Evolutionary conservation across 2,113 vertebrate genomes (phyloP).

Genomic region (Mirza zaza): DNA sequence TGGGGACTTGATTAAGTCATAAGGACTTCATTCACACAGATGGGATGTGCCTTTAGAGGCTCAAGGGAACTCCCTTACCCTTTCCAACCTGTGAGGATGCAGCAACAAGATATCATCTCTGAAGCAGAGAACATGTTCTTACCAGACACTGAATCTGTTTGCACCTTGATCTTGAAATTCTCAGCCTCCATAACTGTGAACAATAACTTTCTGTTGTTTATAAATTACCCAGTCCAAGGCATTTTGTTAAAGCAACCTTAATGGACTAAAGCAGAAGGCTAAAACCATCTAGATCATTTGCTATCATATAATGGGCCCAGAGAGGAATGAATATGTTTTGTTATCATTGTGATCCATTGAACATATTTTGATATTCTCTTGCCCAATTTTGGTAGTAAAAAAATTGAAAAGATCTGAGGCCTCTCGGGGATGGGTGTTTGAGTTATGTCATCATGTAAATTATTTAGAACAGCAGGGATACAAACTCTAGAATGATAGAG

Average conservation of each 20-base stretch:
- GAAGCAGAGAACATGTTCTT: background rate
- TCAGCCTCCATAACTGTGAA: background rate
- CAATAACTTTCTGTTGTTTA: background rate
- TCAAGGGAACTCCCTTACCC: background rate
- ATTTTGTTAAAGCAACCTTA: background rate
- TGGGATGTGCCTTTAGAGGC: background rate
- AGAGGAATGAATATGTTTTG: background rate
- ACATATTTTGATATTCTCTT: background rate
- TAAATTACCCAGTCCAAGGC: background rate
- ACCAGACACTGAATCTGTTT: no score
- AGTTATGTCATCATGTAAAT: background rate
- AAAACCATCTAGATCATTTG: background rate
- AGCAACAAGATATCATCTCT: background rate
- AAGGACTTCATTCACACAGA: background rate
- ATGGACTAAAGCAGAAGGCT: background rate
- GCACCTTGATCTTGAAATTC: background rate
- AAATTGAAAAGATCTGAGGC: background rate
- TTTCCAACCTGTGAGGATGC: no score
- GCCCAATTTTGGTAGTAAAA: background rate
- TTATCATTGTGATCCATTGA: background rate
- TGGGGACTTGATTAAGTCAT: no score
- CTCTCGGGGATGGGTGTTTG: background rate
- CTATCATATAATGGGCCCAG: background rate
- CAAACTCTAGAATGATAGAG: background rate
- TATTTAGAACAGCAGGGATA: background rate